These are phyloP conservation scores for Neopelma chrysocephalum DNA, from an alignment of 2,797 vertebrate species.

Conservation along the genomic window DNA sequence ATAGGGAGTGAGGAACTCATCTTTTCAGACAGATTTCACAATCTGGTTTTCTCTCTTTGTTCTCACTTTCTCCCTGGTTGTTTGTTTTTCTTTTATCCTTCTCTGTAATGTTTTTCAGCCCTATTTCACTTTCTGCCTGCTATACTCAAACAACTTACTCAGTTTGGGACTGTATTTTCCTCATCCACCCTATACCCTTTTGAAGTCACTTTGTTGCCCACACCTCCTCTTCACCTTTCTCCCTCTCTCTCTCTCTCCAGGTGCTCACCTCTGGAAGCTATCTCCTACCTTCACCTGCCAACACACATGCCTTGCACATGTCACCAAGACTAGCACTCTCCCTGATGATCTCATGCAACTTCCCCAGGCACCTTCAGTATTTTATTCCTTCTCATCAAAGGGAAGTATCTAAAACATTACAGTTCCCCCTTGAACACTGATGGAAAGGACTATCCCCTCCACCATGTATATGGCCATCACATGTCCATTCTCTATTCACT, in stretches of 20 bases:
- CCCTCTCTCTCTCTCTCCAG: background rate
- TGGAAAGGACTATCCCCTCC: background rate
- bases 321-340: background rate
- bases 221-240: background rate
- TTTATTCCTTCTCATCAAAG: background rate
- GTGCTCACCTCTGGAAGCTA: background rate
- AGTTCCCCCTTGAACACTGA: background rate
- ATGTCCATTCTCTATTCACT: background rate
- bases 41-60: constrained; percentile 25
- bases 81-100: constrained; percentile 28
- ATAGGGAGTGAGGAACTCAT: background rate
- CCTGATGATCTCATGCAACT: background rate
- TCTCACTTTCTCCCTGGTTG: background rate
- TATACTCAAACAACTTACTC: background rate
- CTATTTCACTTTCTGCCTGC: background rate
- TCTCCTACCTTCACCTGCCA: background rate
- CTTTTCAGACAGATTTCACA: constrained; percentile 21
- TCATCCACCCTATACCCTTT: background rate
- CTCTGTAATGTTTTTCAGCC: background rate
- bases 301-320: fast-evolving
- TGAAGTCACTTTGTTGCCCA: background rate
- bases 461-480: background rate
- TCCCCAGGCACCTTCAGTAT: background rate
- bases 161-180: background rate
- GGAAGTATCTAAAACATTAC: background rate